Evolutionary conservation across 2,888 invertebrate species (phyloP), one percentile per base, ranked within the genome.

Genomic region (Zaprionus obscuricornis): DNA sequence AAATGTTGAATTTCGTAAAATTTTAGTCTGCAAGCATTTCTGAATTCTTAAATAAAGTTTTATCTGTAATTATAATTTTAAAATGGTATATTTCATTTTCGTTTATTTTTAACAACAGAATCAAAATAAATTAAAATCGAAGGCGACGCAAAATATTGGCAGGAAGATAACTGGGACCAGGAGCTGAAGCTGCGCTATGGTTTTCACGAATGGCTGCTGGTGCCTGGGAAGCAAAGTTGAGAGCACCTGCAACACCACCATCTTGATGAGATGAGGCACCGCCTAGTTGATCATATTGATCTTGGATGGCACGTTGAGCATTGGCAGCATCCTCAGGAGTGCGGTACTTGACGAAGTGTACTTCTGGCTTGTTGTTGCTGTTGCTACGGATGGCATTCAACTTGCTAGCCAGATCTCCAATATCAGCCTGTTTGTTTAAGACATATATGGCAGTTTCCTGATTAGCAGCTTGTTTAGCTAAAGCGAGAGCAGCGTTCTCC

Each of bases 391-490:
- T 55, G 34, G 71, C 29, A 16, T 82, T 77, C 42, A 84, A 16
- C 8, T 79, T 74, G 66, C 52, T 57, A 52, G 79, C 74, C 63
- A 84, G 57, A 49, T 79, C 78, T 0, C 63, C 65, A 3, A 79
- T 68, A n/a, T 84, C 84, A 3, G 84, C 65, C 55, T 84, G 84
- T 36, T 84, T 84, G 70, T 75, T 82, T 3, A 88, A 76, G 13
- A 88, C 88, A 71, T 88, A 88, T 60, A 88, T 87, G 58, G 86
- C 88, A 4, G 84, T 84, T 37, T 75, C 65, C 20, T 84, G 76
- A 16, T 84, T 52, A 45, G 70, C 70, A 50, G 79, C 76, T 52
- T 76, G 71, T 36, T 73, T 84, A 13, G 83, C 85, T 37, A 84
- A 49, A n/a, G 65, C 60, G 27, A 82, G 43, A 8, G 82, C 85